These are phyloP conservation scores for Cerastoderma edule DNA, from an alignment of 2,888 invertebrate species.

Conservation along the genomic window DNA sequence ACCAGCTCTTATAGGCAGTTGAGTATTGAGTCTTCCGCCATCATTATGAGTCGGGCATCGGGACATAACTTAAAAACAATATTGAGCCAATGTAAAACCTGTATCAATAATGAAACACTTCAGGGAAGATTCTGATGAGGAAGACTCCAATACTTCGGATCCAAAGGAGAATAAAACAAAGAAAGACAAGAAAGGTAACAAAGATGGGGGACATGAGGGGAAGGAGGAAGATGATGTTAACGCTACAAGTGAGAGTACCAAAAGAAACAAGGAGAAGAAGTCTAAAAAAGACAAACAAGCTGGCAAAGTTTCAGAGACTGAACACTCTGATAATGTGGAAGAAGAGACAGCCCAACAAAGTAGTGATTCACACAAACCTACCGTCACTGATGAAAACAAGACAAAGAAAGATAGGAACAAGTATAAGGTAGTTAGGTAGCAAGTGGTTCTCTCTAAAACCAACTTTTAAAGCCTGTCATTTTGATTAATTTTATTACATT, in stretches of 20 bases:
- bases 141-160: background rate
- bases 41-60: too few species aligned
- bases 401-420: conserved; percentile 71
- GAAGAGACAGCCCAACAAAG: background rate
- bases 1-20: too few species aligned
- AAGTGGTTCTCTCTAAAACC: too few species aligned
- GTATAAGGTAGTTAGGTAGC: conserved; percentile 75
- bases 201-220: conserved; percentile 36
- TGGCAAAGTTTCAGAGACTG: conserved; percentile 28
- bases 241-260: background rate
- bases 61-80: too few species aligned
- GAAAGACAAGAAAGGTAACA: conserved; percentile 29
- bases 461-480: too few species aligned
- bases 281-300: conserved; percentile 32
- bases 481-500: too few species aligned
- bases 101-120: too few species aligned
- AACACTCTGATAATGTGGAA: background rate
- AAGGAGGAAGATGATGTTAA: background rate
- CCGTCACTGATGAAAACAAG: conserved; percentile 5
- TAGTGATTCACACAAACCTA: conserved; percentile 1
- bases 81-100: too few species aligned
- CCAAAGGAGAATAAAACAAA: background rate
- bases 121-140: conserved; percentile 6
- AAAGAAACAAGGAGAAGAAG: conserved; percentile 33
- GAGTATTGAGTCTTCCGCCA: too few species aligned